These are phyloP conservation scores for Rhopalosiphum maidis DNA, from an alignment of 1,140 invertebrate species.

Conservation along the genomic window DNA sequence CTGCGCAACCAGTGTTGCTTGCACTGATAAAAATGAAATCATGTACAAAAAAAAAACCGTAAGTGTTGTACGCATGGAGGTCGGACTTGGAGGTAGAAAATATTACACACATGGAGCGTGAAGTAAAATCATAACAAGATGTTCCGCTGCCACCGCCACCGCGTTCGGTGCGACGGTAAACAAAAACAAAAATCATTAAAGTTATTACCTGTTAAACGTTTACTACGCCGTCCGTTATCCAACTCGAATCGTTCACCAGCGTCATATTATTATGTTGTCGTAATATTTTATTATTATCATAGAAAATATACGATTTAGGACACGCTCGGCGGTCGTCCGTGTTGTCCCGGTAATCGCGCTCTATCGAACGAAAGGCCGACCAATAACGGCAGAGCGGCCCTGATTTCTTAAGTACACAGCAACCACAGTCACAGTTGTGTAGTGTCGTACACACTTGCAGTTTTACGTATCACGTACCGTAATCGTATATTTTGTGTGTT, in stretches of 20 bases:
- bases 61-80: not conserved
- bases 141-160: too few relatives aligned
- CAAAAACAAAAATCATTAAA: not conserved
- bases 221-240: not conserved
- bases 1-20: constrained; percentile 20
- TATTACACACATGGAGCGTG: too few relatives aligned
- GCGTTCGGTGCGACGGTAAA: too few relatives aligned
- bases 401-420: not conserved
- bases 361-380: not conserved
- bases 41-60: not conserved
- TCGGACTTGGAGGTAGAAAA: too few relatives aligned
- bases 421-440: too few relatives aligned
- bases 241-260: not conserved
- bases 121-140: not conserved
- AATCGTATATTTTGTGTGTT: not conserved
- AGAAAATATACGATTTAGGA: not conserved
- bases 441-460: not conserved
- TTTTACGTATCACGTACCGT: not conserved
- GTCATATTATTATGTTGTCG: not conserved
- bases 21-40: constrained; percentile 24
- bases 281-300: too few relatives aligned
- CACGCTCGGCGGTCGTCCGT: not conserved
- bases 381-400: not conserved
- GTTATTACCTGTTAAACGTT: not conserved
- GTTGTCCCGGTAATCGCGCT: not conserved